Percentiles rank a stretch among this genome's conserved stretches.
phyloP scores from a whole-genome alignment of 2,888 invertebrate genomes.

The Drosophila meridiana region DNA sequence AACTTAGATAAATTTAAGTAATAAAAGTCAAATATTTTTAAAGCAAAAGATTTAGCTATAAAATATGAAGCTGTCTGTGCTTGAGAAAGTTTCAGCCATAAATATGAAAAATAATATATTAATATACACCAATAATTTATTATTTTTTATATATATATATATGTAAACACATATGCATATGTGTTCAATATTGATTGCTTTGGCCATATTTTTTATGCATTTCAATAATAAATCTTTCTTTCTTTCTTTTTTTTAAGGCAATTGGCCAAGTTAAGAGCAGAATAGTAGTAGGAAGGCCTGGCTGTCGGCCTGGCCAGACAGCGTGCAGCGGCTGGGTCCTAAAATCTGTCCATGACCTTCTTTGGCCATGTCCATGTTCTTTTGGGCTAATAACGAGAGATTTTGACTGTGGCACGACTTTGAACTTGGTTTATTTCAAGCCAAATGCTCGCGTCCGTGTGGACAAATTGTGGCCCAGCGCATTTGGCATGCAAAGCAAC shows the following conservation, averaged over 20 bases:
- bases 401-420: constrained; percentile 77
- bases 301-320: constrained; percentile 21
- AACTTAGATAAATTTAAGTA: no score
- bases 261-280: constrained; percentile 67
- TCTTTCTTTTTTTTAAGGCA: constrained; percentile 54
- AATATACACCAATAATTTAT: not conserved
- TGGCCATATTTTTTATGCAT: constrained; percentile 75
- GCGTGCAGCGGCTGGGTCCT: constrained; percentile 35
- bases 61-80: constrained; percentile 30
- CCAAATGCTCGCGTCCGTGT: constrained; percentile 41
- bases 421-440: constrained; percentile 70
- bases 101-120: constrained; percentile 11
- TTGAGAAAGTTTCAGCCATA: constrained; percentile 41
- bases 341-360: constrained; percentile 81
- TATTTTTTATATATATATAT: constrained; percentile 8
- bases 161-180: constrained; percentile 8
- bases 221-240: constrained; percentile 73
- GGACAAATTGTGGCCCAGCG: constrained; percentile 73
- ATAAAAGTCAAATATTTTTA: not conserved
- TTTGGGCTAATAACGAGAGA: constrained; percentile 60
- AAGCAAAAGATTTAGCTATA: not conserved
- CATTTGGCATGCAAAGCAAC: constrained; percentile 77
- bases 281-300: not conserved
- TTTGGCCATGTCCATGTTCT: constrained; percentile 55
- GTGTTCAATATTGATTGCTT: constrained; percentile 22